phyloP scores from a whole-genome alignment of 2,888 invertebrate species.

The Tachina lurida region DNA sequence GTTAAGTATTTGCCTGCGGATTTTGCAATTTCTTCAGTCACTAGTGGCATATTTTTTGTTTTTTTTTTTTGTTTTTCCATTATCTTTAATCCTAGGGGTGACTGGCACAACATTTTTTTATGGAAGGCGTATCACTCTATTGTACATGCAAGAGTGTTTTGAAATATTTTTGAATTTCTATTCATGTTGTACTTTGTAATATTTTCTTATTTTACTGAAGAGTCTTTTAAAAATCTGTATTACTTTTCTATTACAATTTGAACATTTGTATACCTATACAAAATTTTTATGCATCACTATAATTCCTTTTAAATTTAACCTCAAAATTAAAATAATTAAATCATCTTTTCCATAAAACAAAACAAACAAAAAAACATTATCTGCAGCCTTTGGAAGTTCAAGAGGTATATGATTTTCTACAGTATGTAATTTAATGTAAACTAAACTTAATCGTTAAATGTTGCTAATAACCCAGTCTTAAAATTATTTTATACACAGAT shows the following conservation, averaged over 20 bases:
- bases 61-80: too few relatives aligned
- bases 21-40: too few relatives aligned
- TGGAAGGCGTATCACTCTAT: too few relatives aligned
- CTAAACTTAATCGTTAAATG: conserved; percentile 73
- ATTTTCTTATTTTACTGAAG: not conserved
- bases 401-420: conserved; percentile 84
- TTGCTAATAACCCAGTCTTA: conserved; percentile 55
- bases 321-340: conserved; percentile 65
- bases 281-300: conserved; percentile 57
- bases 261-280: conserved; percentile 29
- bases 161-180: not conserved
- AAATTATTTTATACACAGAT: conserved; percentile 11
- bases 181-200: not conserved
- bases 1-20: too few relatives aligned
- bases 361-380: conserved; percentile 35
- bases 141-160: too few relatives aligned
- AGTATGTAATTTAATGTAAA: conserved; percentile 68
- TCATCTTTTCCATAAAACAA: conserved; percentile 74
- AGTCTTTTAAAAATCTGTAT: not conserved
- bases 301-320: conserved; percentile 55
- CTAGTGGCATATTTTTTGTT: too few relatives aligned
- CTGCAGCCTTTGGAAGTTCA: conserved; percentile 88
- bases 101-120: too few relatives aligned
- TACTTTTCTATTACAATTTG: conserved; percentile 42
- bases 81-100: too few relatives aligned